Base-by-base conservation (phyloP, 2,113 vertebrate species). In the Passer domesticus region DNA sequence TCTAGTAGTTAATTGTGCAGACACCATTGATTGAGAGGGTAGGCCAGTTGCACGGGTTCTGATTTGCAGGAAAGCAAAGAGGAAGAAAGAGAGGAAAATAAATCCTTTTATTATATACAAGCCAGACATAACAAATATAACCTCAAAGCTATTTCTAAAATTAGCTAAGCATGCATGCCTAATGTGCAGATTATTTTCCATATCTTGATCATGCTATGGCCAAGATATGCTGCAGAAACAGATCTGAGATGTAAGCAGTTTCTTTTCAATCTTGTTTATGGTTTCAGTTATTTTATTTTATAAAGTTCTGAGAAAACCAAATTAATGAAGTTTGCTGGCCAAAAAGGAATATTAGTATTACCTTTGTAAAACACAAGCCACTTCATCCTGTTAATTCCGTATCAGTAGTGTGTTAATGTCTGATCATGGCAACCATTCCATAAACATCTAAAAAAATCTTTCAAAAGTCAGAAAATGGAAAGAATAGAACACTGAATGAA, bases 41-140 rank as follows among this genome's bases (percentile, higher is more conserved):
- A 84, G 83, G 79, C 58, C 63, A 90, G 86, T 97, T 83, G 58
- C 55, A 9, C 11, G 30, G n/a, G 37, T 62, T 92, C 86, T 91
- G 81, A 49, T 92, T 95, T 87, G 39, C 73, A 87, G 74, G 37
- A 64, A 89, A 81, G 62, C 20, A 77, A 84, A 79, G 41, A 94
- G 39, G 79, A 68, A 90, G 75, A 94, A 95, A 92, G 60, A 82
- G 50, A 87, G n/a, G 66, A 93, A 95, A 78, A 76, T 22, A 80
- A 89, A 76, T 21, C 49, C 20, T 90, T 94, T 89, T 66, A 84
- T 97, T 95, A 95, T 81, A 80, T 74, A 77, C 94, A 90, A 92
- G 27, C 55, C 78, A 96, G 92, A 96, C 80, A 87, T 50, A 95
- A 91, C 62, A 95, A 87, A 95, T 93, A 95, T 35, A 88, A 67